phyloP scores from a whole-genome alignment of 2,113 vertebrate species.

The Gymnogyps californianus region DNA sequence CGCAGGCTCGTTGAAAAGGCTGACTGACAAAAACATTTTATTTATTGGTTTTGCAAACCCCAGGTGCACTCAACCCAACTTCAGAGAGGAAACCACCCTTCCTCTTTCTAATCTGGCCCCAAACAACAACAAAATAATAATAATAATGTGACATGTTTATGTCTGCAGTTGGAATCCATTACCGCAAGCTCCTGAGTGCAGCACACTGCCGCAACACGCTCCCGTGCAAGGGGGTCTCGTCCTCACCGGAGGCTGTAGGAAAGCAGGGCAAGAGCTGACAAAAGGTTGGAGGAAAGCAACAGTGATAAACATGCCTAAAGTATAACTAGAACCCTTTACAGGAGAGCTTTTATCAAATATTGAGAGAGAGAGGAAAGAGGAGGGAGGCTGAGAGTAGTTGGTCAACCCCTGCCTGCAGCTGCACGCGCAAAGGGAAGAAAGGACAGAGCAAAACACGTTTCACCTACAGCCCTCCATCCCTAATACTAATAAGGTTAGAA shows the following conservation, averaged over 20 bases:
- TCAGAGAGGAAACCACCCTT: not conserved
- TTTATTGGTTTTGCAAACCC: not conserved
- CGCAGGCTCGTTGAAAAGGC: not conserved
- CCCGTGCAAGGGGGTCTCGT: not conserved
- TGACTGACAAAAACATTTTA: not conserved
- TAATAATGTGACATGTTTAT: not conserved
- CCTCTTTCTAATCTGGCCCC: not conserved
- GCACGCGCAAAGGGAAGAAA: not conserved
- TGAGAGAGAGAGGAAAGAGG: not conserved
- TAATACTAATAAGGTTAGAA: not conserved
- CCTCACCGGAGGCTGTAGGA: not conserved
- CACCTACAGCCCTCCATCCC: not conserved
- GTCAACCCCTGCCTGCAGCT: not conserved
- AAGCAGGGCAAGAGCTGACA: not conserved
- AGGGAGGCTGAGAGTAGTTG: not conserved
- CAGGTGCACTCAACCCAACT: not conserved
- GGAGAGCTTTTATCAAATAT: not conserved
- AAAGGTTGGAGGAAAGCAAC: not conserved
- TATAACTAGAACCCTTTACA: not conserved
- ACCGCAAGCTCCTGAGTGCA: not conserved
- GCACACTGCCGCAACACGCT: not conserved
- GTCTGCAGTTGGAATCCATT: not conserved
- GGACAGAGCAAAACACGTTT: not conserved
- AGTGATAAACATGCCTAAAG: not conserved
- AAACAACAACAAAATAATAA: not conserved